Base-by-base conservation (phyloP, 2,888 invertebrate genomes). In the Heliothis peltigera region DNA sequence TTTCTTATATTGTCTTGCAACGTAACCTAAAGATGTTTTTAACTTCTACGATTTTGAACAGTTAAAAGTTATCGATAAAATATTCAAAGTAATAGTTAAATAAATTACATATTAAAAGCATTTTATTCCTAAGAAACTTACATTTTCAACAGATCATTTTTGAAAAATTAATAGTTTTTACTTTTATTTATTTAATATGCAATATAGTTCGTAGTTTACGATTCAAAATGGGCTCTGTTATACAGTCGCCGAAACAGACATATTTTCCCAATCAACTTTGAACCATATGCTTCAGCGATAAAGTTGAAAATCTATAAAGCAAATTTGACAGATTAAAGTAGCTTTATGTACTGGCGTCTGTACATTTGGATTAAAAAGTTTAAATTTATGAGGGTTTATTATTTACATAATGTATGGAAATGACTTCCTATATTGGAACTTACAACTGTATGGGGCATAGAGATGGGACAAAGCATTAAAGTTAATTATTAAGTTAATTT, bases 91-190 rank as follows among this genome's bases (percentile, higher is more conserved):
- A 49, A 46, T 66, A 48, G 22, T 64, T 51, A 48, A 66, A 65
- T 67, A 49, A 44, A 58, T 61, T 63, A 60, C 25, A 12, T 32
- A 32, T 60, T 56, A 64, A 54, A 64, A 62, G 18, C 43, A 18
- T 58, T 67, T 46, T 52, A 44, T 18, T 43, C 56, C 4, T 8
- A 21, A 66, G 59, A 25, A 21, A 54, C 49, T 53, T 48, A 53
- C 56, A 66, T 67, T 75, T 63, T 76, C 54, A 79, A 77, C 74
- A 54, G 56, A 17, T 56, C 55, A 51, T 69, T 60, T 54, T 60
- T 54, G 19, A 44, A 61, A 58, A 70, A 77, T 64, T 62, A 43
- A 49, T 42, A 51, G 54, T 39, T 62, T 63, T 21, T 12, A 7
- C 51, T 58, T 46, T 19, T 49, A 63, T 70, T 77, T 63, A 72